A percentile compares a stretch with the other conserved stretches of the same genome.
These are phyloP conservation scores for Prostheceraeus crozeri DNA, from an alignment of 2,888 invertebrate species.

Conservation along the genomic window DNA sequence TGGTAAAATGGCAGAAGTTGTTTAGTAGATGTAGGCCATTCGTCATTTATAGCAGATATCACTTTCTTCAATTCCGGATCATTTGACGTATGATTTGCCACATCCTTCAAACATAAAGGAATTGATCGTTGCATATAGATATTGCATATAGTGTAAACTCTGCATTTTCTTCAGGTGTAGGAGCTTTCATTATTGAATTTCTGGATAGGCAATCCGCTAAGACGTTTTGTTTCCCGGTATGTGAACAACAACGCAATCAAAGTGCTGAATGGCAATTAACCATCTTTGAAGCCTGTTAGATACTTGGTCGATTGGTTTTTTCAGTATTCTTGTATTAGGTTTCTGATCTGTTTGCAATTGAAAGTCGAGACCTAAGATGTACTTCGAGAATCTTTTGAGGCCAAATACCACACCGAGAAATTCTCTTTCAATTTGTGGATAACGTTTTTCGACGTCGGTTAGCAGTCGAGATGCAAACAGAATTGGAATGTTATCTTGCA, in stretches of 20 bases:
- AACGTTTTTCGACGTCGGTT: slow-evolving; percentile 11
- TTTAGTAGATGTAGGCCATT: slow-evolving; percentile 17
- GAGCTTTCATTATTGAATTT: not conserved
- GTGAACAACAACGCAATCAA: slow-evolving; percentile 4
- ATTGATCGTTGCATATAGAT: not conserved
- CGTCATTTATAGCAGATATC: slow-evolving; percentile 3
- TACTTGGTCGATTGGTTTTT: slow-evolving; percentile 8
- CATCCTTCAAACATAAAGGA: not conserved
- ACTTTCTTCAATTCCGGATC: not conserved
- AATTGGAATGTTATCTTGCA: slow-evolving; percentile 18
- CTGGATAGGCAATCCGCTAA: slow-evolving; percentile 3
- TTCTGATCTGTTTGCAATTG: slow-evolving; percentile 3
- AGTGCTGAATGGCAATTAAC: slow-evolving; percentile 14
- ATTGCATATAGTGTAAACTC: slow-evolving; percentile 3
- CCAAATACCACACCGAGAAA: slow-evolving; percentile 9
- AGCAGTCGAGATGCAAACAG: slow-evolving; percentile 4
- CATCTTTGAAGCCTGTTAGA: slow-evolving; percentile 21
- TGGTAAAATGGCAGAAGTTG: slow-evolving; percentile 23
- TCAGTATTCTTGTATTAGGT: not conserved
- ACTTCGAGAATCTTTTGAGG: slow-evolving; percentile 1
- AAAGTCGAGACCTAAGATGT: not conserved
- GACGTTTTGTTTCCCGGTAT: slow-evolving; percentile 14
- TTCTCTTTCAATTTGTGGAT: slow-evolving; percentile 21
- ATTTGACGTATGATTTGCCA: not conserved
- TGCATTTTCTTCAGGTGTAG: not conserved